A percentile compares a stretch with the other conserved stretches of the same genome.
These are phyloP conservation scores for Parazoanthus atlanticus DNA, from an alignment of 92 coral and sea anemone genomes.

Conservation along the genomic window DNA sequence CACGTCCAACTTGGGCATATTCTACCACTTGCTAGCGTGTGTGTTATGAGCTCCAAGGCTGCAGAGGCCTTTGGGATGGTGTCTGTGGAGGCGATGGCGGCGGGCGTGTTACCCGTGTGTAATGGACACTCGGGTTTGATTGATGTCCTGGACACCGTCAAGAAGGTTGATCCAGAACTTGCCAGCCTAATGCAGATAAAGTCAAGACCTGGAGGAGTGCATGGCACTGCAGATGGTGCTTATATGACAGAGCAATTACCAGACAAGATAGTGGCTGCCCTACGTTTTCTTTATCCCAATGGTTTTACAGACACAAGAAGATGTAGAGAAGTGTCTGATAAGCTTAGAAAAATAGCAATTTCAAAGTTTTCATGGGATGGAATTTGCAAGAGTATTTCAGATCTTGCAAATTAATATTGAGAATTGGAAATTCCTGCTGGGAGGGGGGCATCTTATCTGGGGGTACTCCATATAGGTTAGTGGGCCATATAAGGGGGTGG, in stretches of 20 bases:
- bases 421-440: too few species aligned
- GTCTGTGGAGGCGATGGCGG: too few species aligned
- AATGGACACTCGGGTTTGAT: too few species aligned
- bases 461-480: too few species aligned
- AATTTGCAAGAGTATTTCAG: constrained; percentile 62
- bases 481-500: too few species aligned
- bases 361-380: constrained; percentile 79
- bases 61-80: too few species aligned
- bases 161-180: too few species aligned
- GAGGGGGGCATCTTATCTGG: too few species aligned
- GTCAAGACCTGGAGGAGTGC: constrained; percentile 72
- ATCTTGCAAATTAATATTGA: neutral
- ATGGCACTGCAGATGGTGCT: constrained; percentile 78
- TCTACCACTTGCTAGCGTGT: too few species aligned
- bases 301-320: constrained; percentile 58
- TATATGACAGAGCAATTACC: constrained; percentile 67
- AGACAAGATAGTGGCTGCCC: constrained; percentile 59
- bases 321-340: constrained; percentile 62
- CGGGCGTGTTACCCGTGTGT: too few species aligned
- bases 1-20: constrained; percentile 22
- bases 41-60: too few species aligned
- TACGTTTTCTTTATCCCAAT: constrained; percentile 62
- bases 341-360: constrained; percentile 68
- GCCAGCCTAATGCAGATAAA: constrained; percentile 13
- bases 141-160: too few species aligned